Evolutionary conservation across 2,888 invertebrate genomes (phyloP), one percentile per base, ranked within the genome.

Genomic region (Agrochola circellaris): DNA sequence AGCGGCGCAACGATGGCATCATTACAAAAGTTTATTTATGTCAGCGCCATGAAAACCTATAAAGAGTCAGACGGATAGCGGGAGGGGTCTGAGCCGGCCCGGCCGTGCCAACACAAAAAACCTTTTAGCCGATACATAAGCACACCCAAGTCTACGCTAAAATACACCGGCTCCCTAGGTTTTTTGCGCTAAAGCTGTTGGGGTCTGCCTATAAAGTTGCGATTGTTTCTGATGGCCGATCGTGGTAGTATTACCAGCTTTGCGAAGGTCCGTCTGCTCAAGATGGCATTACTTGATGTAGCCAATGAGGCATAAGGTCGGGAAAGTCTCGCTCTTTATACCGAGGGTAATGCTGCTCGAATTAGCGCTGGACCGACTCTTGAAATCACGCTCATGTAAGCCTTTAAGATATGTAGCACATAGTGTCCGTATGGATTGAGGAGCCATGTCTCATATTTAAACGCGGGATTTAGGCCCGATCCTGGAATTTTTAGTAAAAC

Each of bases 101-200:
- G 70, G 61, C 72, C 56, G 80, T 62, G 83, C 82, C 78, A 58
- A 87, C 87, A 88, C 83, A 87, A 87, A 87, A 87, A 87, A 86
- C 87, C 87, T 87, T 87, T 87, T 87, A 87, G 81, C 75, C 79
- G 79, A 87, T 87, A 88, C 79, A 77, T 77, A 83, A 84, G 83
- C 78, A 77, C 76, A 65, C 81, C 75, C 85, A 80, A 87, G 87
- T 87, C 80, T 80, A 76, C 71, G 76, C 77, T 73, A 77, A 82
- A 85, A 81, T 77, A 80, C 79, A 78, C 74, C 26, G 75, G 68
- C 71, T 79, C 61, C 79, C 82, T 88, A 87, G 85, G 79, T 76
- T 88, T 85, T 87, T 81, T 81, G 73, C 38, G 65, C 71, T 9
- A 74, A 79, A 87, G 77, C 88, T 81, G 74, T 61, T 71, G 62